Evolutionary conservation across 2,888 invertebrate genomes (phyloP), one percentile per base, ranked within the genome.

Genomic region (Hartigia nigra): DNA sequence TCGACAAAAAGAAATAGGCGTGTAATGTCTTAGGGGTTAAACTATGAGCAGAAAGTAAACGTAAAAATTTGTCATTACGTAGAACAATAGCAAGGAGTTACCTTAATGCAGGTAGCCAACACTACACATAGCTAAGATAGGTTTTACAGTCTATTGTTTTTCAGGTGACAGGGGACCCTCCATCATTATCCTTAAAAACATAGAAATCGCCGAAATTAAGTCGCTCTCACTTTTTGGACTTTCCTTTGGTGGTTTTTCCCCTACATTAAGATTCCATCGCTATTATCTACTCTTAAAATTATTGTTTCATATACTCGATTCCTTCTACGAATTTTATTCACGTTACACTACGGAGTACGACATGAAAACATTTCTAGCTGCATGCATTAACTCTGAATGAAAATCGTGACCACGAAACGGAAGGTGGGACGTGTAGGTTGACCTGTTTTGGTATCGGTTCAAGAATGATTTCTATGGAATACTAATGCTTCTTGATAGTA

Each of bases 391-490:
- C 23, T 23, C 55, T 55, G 23, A 55, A 55, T 55, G 55, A 55
- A 55, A 55, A 55, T 55, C 23, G 55, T 55, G 55, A 55, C 55
- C 9, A 55, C 23, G 23, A 55, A 55, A 55, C 55, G 55, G 55
- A 55, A 72, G 72, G 72, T 72, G 23, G 31, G 9, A 31, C 72
- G 12, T 14, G 72, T 72, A 34, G 31, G 12, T 12, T 34, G 72
- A 72, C 72, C 72, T 72, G 32, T 72, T 72, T 72, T 72, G 72
- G 72, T 55, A 55, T 55, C 55, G 23, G 55, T 23, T 23, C 23
- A 55, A 55, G 23, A 2, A 72, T 31, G 12, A 72, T 72, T 72
- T 72, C 31, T 72, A 72, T 72, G 31, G 72, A 72, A 72, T 72
- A 72, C 72, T 72, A 72, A 72, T 72, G 72, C 12, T 23, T 31